Evolutionary conservation across 2,888 invertebrate genomes (phyloP), one percentile per base, ranked within the genome.

Genomic region (Allacma fusca): DNA sequence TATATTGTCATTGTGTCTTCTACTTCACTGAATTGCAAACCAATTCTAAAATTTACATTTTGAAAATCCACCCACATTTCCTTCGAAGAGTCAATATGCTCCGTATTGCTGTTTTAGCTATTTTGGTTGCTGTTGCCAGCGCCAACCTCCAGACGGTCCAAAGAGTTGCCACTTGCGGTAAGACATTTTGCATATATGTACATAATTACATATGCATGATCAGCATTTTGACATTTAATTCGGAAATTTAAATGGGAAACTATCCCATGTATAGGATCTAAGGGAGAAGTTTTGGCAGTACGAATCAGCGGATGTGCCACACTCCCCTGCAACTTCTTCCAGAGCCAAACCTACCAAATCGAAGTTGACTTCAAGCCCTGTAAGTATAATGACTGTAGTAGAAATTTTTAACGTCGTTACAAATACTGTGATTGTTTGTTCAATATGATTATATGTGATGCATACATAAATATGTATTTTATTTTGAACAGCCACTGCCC

Each of bases 291-390:
- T 23, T 40, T 69, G n/a, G 62, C 70, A 76, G 50, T 70, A 70
- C 76, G 76, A 69, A 70, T 76, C 62, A 76, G 70, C 12, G 76
- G 28, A 44, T 75, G 75, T 57, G 57, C 67, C 34, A 24, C 16
- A 1, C 76, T 76, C 23, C 76, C 76, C 12, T 76, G 76, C 43
- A n/a, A 70, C 9, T 23, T 76, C 12, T n/a, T 13, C 12, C n/a
- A 62, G 1, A 62, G 70, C 34, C 4, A 28, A 23, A 70, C 59
- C 2, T 76, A 76, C 76, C 24, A 34, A 1, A n/a, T 76, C 21
- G 76, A 76, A 70, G 76, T 62, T 40, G 76, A 76, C 43, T 76
- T 76, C 23, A 13, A 34, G 43, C 76, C 76, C 59, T 19, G 76
- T 76, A 50, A 19, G n/a, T 50, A n/a, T n/a, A n/a, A n/a, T n/a